These are phyloP conservation scores for Aphrocallistes beatrix DNA, from an alignment of 37 sponge, comb jelly and placozoan species.

Conservation along the genomic window DNA sequence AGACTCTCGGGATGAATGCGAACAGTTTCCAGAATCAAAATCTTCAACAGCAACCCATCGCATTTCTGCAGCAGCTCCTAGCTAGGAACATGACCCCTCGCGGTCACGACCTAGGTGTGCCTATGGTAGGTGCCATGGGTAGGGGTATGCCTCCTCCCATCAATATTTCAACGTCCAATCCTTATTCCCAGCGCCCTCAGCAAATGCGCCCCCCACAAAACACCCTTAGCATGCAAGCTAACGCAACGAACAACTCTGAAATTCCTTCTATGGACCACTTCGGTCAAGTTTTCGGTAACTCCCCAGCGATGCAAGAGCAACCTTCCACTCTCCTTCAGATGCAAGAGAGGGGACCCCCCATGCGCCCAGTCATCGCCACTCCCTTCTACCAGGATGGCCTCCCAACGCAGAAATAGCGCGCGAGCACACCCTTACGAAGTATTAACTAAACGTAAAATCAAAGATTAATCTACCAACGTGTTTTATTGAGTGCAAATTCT, in stretches of 20 bases:
- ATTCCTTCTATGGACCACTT: not conserved
- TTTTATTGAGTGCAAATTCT: conserved; percentile 20
- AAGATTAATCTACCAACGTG: not conserved
- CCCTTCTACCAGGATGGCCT: not conserved
- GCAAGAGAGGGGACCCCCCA: not conserved
- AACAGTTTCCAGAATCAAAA: not conserved
- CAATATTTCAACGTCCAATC: not conserved
- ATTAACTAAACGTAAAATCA: not conserved
- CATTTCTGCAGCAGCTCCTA: not conserved
- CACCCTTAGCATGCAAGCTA: not conserved
- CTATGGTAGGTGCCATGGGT: not conserved
- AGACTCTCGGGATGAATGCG: not conserved
- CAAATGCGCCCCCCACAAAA: not conserved
- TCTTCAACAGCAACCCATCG: not conserved
- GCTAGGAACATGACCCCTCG: not conserved
- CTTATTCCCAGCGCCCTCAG: not conserved
- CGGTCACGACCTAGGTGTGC: not conserved
- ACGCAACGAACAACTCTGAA: not conserved
- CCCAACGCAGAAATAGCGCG: not conserved
- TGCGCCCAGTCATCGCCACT: not conserved
- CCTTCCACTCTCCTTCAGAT: not conserved
- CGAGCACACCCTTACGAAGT: not conserved
- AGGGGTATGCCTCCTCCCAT: not conserved
- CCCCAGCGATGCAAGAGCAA: not conserved
- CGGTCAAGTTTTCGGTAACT: not conserved